Percentiles rank a stretch among this genome's conserved stretches.
phyloP scores from a whole-genome alignment of 1,140 invertebrate genomes.

The Diorhabda elongata region DNA sequence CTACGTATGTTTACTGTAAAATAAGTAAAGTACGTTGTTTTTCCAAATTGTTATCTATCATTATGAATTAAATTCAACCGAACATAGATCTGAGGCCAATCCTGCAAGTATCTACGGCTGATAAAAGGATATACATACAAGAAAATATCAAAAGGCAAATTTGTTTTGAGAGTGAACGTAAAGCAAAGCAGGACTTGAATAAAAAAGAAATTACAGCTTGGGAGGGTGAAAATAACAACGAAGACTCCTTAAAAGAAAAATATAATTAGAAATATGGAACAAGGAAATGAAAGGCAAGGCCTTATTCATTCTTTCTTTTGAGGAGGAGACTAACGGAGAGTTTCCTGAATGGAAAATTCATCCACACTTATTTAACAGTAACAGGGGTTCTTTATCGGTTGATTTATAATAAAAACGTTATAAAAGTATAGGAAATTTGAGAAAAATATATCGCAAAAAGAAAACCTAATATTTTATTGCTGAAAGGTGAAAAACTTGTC shows the following conservation, averaged over 20 bases:
- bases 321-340: conserved; percentile 19
- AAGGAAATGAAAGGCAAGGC: conserved; percentile 28
- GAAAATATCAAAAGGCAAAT: conserved; percentile 45
- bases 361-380: neutral
- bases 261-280: conserved; percentile 43
- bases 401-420: too few relatives aligned
- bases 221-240: conserved; percentile 40
- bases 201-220: conserved; percentile 39
- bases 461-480: too few relatives aligned
- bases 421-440: too few relatives aligned
- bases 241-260: conserved; percentile 40
- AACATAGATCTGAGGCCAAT: neutral
- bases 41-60: too few relatives aligned
- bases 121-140: conserved; percentile 43
- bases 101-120: conserved; percentile 18
- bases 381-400: neutral
- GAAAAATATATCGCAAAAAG: too few relatives aligned
- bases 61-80: too few relatives aligned
- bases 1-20: too few relatives aligned
- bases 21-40: too few relatives aligned
- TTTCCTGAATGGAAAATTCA: conserved; percentile 20
- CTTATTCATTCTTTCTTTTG: conserved; percentile 26
- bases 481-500: too few relatives aligned
- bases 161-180: conserved; percentile 28
- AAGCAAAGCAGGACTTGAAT: conserved; percentile 20